Conservation (phyloP, 2,797 vertebrate species). For the Eutrigla gurnardus region DNA sequence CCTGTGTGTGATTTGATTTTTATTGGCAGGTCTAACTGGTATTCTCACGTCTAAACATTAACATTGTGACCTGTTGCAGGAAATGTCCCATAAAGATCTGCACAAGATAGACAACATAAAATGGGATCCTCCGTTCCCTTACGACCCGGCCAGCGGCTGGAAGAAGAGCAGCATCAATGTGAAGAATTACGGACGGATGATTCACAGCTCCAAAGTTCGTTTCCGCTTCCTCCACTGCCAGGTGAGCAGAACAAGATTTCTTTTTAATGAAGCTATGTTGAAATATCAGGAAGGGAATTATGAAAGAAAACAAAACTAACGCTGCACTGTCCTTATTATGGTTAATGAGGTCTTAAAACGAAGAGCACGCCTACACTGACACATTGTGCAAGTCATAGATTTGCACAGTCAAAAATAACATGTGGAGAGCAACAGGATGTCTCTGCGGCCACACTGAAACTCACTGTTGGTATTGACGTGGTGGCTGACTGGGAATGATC, state of each 20-base stretch:
- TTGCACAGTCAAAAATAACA: constrained; percentile 36
- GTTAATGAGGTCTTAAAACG: constrained; percentile 44
- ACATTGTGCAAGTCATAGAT: constrained; percentile 55
- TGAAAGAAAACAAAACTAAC: constrained; percentile 49
- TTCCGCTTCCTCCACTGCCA: constrained; percentile 93
- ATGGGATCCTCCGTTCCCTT: constrained; percentile 88
- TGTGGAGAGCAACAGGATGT: constrained; percentile 72
- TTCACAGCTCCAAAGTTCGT: constrained; percentile 96
- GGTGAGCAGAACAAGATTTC: constrained; percentile 77
- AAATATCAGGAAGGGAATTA: constrained; percentile 40
- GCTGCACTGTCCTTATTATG: constrained; percentile 29
- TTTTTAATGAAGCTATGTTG: constrained; percentile 34
- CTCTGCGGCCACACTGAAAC: constrained; percentile 51
- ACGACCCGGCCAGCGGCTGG: constrained; percentile 87
- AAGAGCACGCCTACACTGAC: constrained; percentile 55
- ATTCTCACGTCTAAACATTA: constrained; percentile 17
- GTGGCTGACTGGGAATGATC: constrained; percentile 72
- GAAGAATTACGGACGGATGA: constrained; percentile 92
- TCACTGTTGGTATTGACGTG: constrained; percentile 54
- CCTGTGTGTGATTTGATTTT: background rate
- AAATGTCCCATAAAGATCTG: constrained; percentile 86
- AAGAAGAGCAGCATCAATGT: constrained; percentile 91
- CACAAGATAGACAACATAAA: constrained; percentile 86
- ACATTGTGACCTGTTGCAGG: constrained; percentile 70
- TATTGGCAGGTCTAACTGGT: constrained; percentile 17